Percentiles rank a stretch among this genome's conserved stretches.
Conservation (phyloP, 92 coral and sea anemone genomes). For the Paramuricea clavata region DNA sequence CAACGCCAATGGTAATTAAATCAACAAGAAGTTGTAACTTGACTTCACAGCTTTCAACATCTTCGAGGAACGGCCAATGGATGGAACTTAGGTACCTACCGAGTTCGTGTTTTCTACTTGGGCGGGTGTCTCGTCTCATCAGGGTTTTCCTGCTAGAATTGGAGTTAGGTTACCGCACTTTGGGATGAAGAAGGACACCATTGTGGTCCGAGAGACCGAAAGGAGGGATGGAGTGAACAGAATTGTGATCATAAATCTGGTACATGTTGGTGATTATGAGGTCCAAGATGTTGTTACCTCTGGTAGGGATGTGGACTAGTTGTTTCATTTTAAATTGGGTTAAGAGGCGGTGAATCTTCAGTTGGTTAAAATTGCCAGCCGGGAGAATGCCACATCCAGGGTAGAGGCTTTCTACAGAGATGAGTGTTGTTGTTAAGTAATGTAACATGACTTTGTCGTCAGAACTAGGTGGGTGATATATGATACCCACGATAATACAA, state of each 20-base stretch:
- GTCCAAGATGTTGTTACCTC: slow-evolving; percentile 68
- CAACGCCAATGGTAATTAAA: not conserved
- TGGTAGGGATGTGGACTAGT: slow-evolving; percentile 61
- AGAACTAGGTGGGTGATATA: slow-evolving; percentile 47
- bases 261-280: slow-evolving; percentile 66
- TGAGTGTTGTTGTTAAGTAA: slow-evolving; percentile 40
- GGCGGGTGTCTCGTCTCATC: slow-evolving; percentile 32
- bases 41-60: too few species aligned
- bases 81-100: slow-evolving; percentile 34
- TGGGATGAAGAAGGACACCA: slow-evolving; percentile 36
- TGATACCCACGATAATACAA: slow-evolving; percentile 40
- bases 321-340: slow-evolving; percentile 63
- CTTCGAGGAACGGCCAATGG: not conserved
- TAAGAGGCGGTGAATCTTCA: slow-evolving; percentile 54
- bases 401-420: slow-evolving; percentile 62
- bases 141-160: slow-evolving; percentile 23
- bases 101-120: slow-evolving; percentile 40
- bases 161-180: not conserved
- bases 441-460: slow-evolving; percentile 46
- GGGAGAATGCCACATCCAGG: slow-evolving; percentile 71
- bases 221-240: slow-evolving; percentile 46
- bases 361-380: slow-evolving; percentile 75
- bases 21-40: not conserved
- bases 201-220: slow-evolving; percentile 61
- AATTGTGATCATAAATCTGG: slow-evolving; percentile 5